Evolutionary conservation across 1,140 invertebrate genomes (phyloP), one percentile per base, ranked within the genome.

Genomic region (Cherax quadricarinatus): DNA sequence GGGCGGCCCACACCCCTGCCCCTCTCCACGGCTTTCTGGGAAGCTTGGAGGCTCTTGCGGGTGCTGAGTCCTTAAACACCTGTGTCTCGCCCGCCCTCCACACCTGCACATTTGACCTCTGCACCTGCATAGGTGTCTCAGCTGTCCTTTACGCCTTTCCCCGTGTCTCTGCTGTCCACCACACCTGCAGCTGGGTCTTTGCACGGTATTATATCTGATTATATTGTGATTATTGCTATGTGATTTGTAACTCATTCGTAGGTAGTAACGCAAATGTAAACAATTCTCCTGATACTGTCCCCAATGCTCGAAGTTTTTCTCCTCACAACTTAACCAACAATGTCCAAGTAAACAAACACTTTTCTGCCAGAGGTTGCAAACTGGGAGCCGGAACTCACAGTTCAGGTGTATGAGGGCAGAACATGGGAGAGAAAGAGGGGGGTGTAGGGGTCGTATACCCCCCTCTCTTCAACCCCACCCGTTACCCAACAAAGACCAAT

Each of bases 401-500:
- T 14, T 57, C 24, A 48, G 82, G 53, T 57, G 53, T 57, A 57
- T 57, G 14, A 57, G 14, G 53, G 9, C 53, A 10, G 53, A 6
- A 57, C 14, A 9, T 41, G n/a, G 21, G 48, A 83, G 53, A 24
- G 53, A 83, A 57, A 60, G 82, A 41, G 60, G 21, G 57, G 18
- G 82, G 57, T 53, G 41, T 10, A 84, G 79, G 21, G 48, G 51
- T 30, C 48, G 79, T 53, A 48, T 21, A 10, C 70, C n/a, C 70
- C 5, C 70, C 21, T 10, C 53, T 57, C 14, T 9, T 57, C 53
- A 14, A 57, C 70, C 70, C n/a, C 70, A 10, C 70, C n/a, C 70
- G 24, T 75, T 75, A 75, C n/a, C 70, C 70, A 75, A 75, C 70
- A 75, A 75, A 75, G 70, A 75, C 70, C 70, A 75, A 75, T 75